phyloP scores from a whole-genome alignment of 2,797 vertebrate genomes.

The Sciurus carolinensis region DNA sequence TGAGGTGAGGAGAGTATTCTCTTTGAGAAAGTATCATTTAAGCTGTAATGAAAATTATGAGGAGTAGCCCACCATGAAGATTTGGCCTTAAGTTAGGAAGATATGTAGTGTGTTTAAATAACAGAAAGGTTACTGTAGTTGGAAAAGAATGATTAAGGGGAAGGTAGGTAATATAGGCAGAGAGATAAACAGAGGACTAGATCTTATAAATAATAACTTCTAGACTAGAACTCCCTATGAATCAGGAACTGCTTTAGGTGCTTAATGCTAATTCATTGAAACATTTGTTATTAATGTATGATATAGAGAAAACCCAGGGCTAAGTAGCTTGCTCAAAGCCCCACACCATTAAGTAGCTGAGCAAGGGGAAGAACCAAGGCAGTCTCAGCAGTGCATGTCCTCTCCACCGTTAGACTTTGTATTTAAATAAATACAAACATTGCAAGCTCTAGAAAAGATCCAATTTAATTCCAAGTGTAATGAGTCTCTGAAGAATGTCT shows the following conservation, averaged over 20 bases:
- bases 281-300: background rate
- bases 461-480: background rate
- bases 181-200: background rate
- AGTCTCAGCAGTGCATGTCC: too few relatives aligned
- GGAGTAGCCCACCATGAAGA: background rate
- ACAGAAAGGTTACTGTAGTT: background rate
- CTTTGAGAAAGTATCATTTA: constrained; percentile 27
- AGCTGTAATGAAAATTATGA: background rate
- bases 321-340: background rate
- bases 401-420: background rate
- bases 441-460: background rate
- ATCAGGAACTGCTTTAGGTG: background rate
- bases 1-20: background rate
- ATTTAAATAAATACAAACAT: background rate
- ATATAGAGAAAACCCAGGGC: background rate
- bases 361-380: background rate
- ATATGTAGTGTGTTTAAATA: background rate
- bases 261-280: background rate
- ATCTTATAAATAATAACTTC: background rate
- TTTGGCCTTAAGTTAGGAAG: background rate
- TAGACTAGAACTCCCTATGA: background rate
- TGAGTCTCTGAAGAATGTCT: background rate
- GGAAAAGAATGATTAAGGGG: background rate
- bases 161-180: background rate
- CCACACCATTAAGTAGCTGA: background rate